phyloP scores from a whole-genome alignment of 2,797 vertebrate species.

The Kryptopterus vitreolus region DNA sequence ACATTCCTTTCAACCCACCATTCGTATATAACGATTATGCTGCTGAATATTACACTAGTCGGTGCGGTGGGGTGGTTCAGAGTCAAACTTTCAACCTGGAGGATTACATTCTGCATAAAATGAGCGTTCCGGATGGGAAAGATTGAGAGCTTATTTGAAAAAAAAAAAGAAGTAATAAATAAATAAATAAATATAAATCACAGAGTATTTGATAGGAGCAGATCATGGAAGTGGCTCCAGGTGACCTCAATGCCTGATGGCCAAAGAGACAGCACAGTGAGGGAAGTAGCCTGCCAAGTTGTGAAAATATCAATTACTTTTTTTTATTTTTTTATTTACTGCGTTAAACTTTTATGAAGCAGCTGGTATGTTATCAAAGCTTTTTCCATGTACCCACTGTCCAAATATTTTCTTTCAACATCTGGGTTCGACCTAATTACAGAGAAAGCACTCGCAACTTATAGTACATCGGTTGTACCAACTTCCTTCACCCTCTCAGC shows the following conservation, averaged over 20 bases:
- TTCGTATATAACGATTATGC: slow-evolving; percentile 38
- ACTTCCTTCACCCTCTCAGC: slow-evolving; percentile 66
- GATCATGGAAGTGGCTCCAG: slow-evolving; percentile 30
- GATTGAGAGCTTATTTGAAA: slow-evolving; percentile 16
- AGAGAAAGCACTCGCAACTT: slow-evolving; percentile 64
- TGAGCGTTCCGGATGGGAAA: slow-evolving; percentile 23
- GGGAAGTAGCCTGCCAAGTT: slow-evolving; percentile 69
- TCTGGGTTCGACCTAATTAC: slow-evolving; percentile 68
- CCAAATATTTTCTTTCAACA: slow-evolving; percentile 68
- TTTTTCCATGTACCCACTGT: slow-evolving; percentile 64
- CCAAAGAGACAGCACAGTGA: slow-evolving; percentile 60
- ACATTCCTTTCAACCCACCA: slow-evolving; percentile 22
- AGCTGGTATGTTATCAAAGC: slow-evolving; percentile 71
- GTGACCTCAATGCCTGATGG: slow-evolving; percentile 54
- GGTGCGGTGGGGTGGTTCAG: slow-evolving; percentile 42
- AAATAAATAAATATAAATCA: too few relatives aligned
- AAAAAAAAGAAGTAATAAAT: background rate
- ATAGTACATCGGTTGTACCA: slow-evolving; percentile 65
- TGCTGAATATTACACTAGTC: slow-evolving; percentile 18
- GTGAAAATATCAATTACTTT: slow-evolving; percentile 73
- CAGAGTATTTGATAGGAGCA: background rate
- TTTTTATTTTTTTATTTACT: slow-evolving; percentile 6
- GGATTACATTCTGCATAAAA: slow-evolving; percentile 28
- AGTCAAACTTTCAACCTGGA: slow-evolving; percentile 31
- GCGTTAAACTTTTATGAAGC: slow-evolving; percentile 77